These are phyloP conservation scores for Oligia fasciuncula DNA, from an alignment of 2,888 invertebrate genomes.

Conservation along the genomic window DNA sequence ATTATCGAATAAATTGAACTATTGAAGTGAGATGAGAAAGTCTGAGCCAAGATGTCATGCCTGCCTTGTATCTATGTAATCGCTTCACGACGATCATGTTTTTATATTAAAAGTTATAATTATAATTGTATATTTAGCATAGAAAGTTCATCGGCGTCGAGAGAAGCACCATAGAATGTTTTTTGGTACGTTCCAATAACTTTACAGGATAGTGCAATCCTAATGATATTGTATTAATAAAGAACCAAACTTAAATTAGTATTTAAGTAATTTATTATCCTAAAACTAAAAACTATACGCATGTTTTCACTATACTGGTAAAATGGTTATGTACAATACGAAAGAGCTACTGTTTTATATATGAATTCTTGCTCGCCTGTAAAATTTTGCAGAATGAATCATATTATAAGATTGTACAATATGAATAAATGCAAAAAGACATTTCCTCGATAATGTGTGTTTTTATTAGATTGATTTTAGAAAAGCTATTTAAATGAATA, in stretches of 20 bases:
- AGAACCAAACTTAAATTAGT: constrained; percentile 90
- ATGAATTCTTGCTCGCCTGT: constrained; percentile 91
- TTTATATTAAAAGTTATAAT: constrained; percentile 79
- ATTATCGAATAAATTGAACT: constrained; percentile 61
- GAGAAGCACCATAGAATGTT: constrained; percentile 87
- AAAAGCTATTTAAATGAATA: neutral
- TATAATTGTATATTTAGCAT: constrained; percentile 85
- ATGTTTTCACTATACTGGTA: constrained; percentile 91
- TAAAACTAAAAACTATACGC: constrained; percentile 90
- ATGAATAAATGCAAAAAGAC: constrained; percentile 90
- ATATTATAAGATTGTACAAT: constrained; percentile 90
- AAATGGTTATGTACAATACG: constrained; percentile 90
- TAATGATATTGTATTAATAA: constrained; percentile 90
- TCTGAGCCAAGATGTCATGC: constrained; percentile 80
- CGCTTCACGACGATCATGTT: constrained; percentile 84
- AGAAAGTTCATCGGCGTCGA: constrained; percentile 89
- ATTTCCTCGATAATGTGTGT: constrained; percentile 86
- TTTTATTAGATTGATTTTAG: constrained; percentile 53
- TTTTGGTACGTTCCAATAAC: constrained; percentile 87
- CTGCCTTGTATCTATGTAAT: constrained; percentile 87
- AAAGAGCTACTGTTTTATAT: constrained; percentile 90
- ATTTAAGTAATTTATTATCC: constrained; percentile 91
- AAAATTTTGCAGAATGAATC: constrained; percentile 91
- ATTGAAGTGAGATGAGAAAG: constrained; percentile 80
- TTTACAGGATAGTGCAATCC: constrained; percentile 89